These are phyloP conservation scores for Lepus townsendii DNA, from an alignment of 2,797 vertebrate genomes.

Conservation along the genomic window DNA sequence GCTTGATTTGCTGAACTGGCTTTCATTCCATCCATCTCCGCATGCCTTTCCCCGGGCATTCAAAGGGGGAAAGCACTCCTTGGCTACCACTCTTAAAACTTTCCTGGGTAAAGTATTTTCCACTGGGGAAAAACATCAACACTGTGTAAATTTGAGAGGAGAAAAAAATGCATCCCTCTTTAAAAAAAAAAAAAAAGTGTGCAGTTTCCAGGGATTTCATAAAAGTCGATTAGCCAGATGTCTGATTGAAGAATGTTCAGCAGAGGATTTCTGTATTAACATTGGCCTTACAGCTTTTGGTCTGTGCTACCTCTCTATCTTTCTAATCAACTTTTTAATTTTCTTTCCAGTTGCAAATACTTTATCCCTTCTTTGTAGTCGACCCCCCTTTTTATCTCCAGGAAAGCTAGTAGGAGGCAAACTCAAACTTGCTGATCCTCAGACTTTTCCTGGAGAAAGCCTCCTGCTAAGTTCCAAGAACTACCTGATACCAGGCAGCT, in stretches of 20 bases:
- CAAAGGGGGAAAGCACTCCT: neutral
- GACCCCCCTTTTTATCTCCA: neutral
- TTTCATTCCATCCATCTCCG: slow-evolving; percentile 80
- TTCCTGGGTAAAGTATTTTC: slow-evolving; percentile 68
- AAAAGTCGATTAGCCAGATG: slow-evolving; percentile 59
- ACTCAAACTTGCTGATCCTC: slow-evolving; percentile 61
- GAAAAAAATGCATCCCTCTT: neutral
- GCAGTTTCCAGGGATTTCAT: slow-evolving; percentile 22
- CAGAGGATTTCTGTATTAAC: slow-evolving; percentile 34
- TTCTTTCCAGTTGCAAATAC: slow-evolving; percentile 30
- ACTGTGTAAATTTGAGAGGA: slow-evolving; percentile 29
- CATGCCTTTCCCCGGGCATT: slow-evolving; percentile 21
- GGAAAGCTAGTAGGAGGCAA: slow-evolving; percentile 10
- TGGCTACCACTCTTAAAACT: slow-evolving; percentile 53
- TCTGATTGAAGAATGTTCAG: slow-evolving; percentile 33
- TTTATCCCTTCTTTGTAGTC: slow-evolving; percentile 1
- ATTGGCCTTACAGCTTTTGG: neutral
- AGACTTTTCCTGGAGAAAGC: slow-evolving; percentile 53
- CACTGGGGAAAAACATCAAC: slow-evolving; percentile 52
- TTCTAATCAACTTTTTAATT: slow-evolving; percentile 50
- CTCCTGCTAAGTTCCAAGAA: slow-evolving; percentile 47
- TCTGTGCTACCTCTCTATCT: neutral
- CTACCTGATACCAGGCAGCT: slow-evolving; percentile 42
- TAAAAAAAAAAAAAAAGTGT: neutral
- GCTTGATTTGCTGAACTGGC: slow-evolving; percentile 73